Percentiles rank a stretch among this genome's conserved stretches.
These are phyloP conservation scores for Steatornis caripensis DNA, from an alignment of 2,113 vertebrate species.

Conservation along the genomic window DNA sequence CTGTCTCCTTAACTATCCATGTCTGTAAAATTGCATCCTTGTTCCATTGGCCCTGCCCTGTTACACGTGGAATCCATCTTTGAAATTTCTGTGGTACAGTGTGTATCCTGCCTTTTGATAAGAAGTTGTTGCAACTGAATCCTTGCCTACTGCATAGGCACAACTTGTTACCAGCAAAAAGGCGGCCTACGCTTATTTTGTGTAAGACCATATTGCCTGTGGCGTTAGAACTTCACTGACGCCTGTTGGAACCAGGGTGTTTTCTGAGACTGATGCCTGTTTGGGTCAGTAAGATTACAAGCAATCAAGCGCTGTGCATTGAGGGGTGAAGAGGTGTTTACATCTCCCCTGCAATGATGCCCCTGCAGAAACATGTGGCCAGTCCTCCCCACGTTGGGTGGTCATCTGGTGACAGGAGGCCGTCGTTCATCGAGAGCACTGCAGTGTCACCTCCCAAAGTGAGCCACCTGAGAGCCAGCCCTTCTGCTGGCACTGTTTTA, in stretches of 20 bases:
- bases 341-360: not conserved
- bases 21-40: not conserved
- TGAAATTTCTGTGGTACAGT: not conserved
- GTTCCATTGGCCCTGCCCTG: not conserved
- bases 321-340: not conserved
- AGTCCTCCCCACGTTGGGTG: not conserved
- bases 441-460: not conserved
- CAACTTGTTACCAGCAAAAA: not conserved
- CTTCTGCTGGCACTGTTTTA: not conserved
- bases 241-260: not conserved
- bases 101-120: not conserved
- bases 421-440: rapidly evolving
- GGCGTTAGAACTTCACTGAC: rapidly evolving
- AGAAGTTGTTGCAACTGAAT: not conserved
- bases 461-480: not conserved
- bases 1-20: not conserved
- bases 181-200: not conserved
- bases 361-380: not conserved
- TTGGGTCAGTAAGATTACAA: not conserved
- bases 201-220: not conserved
- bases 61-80: rapidly evolving
- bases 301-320: too few relatives aligned
- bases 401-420: not conserved
- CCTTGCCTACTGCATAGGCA: not conserved
- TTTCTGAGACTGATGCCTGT: rapidly evolving